phyloP scores from a whole-genome alignment of 2,113 vertebrate genomes.

The western clawed frog (Xenopus tropicalis) region UCB_Xtro_10.0 CM004447.2:117156001-117156500 shows the following conservation, averaged over 20 bases:
- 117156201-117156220: neutral
- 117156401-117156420: constrained; percentile 12
- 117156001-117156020: too few species aligned
- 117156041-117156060: too few species aligned
- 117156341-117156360: constrained; percentile 14
- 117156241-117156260: neutral
- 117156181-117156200: neutral
- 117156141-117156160: too few species aligned
- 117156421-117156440: constrained; percentile 37
- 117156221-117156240: neutral
- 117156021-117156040: too few species aligned
- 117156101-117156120: too few species aligned
- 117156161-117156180: too few species aligned
- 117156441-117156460: constrained; percentile 7
- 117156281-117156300: neutral
- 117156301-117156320: neutral
- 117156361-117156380: constrained; percentile 20
- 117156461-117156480: neutral
- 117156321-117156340: neutral
- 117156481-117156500: neutral
- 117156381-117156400: constrained; percentile 20
- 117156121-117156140: too few species aligned
- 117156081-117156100: too few species aligned
- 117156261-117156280: neutral
- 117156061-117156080: too few species aligned